A percentile compares a stretch with the other conserved stretches of the same genome.
Evolutionary conservation across 2,888 invertebrate species (phyloP).

Genomic region (Steinernema hermaphroditum): DNA sequence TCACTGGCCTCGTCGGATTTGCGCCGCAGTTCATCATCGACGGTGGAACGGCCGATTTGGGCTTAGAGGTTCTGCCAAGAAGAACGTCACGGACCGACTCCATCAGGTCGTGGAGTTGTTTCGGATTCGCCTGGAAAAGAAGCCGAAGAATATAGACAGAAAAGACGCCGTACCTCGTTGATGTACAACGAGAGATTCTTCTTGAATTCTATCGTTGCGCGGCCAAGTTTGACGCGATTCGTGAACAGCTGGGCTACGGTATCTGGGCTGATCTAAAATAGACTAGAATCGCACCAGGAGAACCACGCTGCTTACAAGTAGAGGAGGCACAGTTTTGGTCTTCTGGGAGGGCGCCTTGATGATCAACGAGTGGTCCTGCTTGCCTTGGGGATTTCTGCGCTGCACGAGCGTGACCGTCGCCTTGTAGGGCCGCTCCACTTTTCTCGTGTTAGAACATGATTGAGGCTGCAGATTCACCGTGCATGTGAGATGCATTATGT

Average conservation of each 20-base stretch:
- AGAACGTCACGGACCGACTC: not conserved
- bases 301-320: not conserved
- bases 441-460: not conserved
- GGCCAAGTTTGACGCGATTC: not conserved
- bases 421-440: not conserved
- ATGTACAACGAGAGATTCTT: not conserved
- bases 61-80: not conserved
- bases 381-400: not conserved
- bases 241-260: not conserved
- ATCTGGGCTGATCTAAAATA: not conserved
- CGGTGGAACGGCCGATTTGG: not conserved
- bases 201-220: not conserved
- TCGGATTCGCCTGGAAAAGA: not conserved
- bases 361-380: not conserved
- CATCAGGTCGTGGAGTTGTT: not conserved
- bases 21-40: not conserved
- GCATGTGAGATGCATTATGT: conserved; percentile 1
- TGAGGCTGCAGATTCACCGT: not conserved
- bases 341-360: not conserved
- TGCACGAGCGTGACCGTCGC: conserved; percentile 12
- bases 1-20: conserved; percentile 7
- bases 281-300: not conserved
- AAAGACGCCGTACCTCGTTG: not conserved
- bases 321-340: not conserved
- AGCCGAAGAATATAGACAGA: not conserved